Conservation (phyloP, 2,888 invertebrate genomes). For the Caenorhabditis sp. region DNA sequence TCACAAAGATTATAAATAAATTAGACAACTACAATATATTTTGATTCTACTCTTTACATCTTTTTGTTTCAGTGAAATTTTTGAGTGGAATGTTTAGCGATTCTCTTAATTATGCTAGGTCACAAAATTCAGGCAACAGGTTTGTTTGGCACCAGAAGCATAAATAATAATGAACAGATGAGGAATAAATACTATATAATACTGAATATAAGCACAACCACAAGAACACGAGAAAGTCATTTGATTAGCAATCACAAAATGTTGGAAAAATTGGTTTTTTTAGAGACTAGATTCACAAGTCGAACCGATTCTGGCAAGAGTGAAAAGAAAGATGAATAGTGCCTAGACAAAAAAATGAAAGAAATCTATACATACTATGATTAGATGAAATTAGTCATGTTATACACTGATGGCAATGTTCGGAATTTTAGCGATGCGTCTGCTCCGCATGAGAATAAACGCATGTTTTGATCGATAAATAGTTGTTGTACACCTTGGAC, state of each 20-base stretch:
- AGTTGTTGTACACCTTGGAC: slow-evolving; percentile 83
- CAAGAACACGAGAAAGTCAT: background rate
- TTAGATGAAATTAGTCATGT: slow-evolving; percentile 38
- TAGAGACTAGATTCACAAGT: background rate
- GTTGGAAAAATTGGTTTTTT: background rate
- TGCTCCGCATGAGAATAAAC: slow-evolving; percentile 96
- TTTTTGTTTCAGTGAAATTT: background rate
- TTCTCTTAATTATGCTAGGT: background rate
- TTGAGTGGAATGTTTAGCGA: background rate
- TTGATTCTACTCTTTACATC: background rate
- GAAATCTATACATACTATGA: slow-evolving; percentile 2
- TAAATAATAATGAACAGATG: background rate
- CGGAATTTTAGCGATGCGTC: slow-evolving; percentile 76
- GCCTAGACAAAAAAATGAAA: background rate
- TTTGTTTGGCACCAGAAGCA: background rate
- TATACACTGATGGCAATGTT: slow-evolving; percentile 46
- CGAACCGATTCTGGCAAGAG: background rate
- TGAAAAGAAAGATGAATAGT: background rate
- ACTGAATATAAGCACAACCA: background rate
- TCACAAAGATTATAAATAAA: background rate
- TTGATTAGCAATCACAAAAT: background rate
- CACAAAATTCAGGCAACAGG: background rate
- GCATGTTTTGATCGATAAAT: slow-evolving; percentile 85
- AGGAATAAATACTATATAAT: background rate
- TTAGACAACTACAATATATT: background rate